Evolutionary conservation across 2,113 vertebrate species (phyloP), one percentile per base, ranked within the genome.

Genomic region (Ophiodon elongatus): DNA sequence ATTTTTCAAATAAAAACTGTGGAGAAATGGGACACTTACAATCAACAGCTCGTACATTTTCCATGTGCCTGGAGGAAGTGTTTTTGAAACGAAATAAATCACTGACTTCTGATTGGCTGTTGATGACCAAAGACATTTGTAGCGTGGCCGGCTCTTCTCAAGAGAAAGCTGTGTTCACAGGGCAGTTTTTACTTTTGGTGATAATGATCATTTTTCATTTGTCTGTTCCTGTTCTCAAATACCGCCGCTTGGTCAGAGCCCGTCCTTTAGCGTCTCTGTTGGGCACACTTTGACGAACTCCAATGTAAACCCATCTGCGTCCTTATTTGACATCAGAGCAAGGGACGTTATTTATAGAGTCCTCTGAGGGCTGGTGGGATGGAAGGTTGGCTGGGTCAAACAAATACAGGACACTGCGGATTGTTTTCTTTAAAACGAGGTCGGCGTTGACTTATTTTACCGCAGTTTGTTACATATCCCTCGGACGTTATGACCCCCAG

Each of bases 41-140:
- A 73, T 11, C 63, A 75, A 14, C 9, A 31, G 65, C 35, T 77
- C 65, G 1, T 35, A 33, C 43, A 64, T 74, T 65, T 59, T 65
- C 64, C n/a, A 66, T 68, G 69, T 59, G 27, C 15, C 23, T 33
- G 13, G 25, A 29, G n/a, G 19, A 60, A 69, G 14, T 43, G 45
- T 17, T 54, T 63, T 74, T 76, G 14, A 50, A 0, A 35, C 3
- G 29, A 62, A 72, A 69, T 0, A 10, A 52, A 54, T 67, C 50
- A 11, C 7, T 29, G 31, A 41, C 21, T 69, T 52, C 50, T 50
- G 31, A 67, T 66, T 25, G 69, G 33, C 50, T 39, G 23, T 27
- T 10, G n/a, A 57, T 56, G 14, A 57, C 19, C 27, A 62, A 8
- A 29, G 39, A 27, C 45, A 19, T 68, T 63, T 63, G 27, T 6